These are phyloP conservation scores for Psilopsiagon aymara DNA, from an alignment of 2,113 vertebrate species.

Conservation along the genomic window DNA sequence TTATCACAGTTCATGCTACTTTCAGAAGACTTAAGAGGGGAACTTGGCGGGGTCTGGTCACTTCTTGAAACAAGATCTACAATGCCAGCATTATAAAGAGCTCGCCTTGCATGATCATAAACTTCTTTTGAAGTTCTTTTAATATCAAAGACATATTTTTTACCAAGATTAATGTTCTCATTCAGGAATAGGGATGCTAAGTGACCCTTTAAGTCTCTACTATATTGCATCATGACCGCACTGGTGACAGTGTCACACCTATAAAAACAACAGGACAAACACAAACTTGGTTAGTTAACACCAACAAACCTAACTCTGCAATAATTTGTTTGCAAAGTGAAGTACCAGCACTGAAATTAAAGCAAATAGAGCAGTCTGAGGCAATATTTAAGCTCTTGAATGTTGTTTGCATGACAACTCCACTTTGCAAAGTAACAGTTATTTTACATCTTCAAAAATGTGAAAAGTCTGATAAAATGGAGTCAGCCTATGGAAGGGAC, in stretches of 20 bases:
- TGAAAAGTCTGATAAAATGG: not conserved
- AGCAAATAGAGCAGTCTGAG: not conserved
- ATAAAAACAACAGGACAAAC: not conserved
- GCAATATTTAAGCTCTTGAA: not conserved
- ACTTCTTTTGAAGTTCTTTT: slow-evolving; percentile 96
- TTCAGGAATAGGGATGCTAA: slow-evolving; percentile 96
- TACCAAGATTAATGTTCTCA: slow-evolving; percentile 96
- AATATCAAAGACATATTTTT: slow-evolving; percentile 98
- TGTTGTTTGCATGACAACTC: not conserved
- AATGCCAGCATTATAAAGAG: slow-evolving; percentile 93
- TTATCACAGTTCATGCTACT: slow-evolving; percentile 84
- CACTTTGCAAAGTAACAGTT: not conserved
- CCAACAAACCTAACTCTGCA: not conserved
- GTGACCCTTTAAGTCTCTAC: slow-evolving; percentile 95
- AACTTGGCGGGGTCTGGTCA: slow-evolving; percentile 80
- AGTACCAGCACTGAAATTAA: not conserved
- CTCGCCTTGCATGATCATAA: slow-evolving; percentile 91
- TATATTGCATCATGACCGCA: slow-evolving; percentile 99
- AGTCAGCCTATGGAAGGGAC: not conserved
- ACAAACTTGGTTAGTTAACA: not conserved
- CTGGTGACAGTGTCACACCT: slow-evolving; percentile 97
- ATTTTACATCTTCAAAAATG: not conserved
- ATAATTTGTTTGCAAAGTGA: not conserved
- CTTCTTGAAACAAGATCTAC: slow-evolving; percentile 86
- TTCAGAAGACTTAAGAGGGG: slow-evolving; percentile 78